Conservation (phyloP, 2,113 vertebrate species). For the Psettodes erumei region DNA sequence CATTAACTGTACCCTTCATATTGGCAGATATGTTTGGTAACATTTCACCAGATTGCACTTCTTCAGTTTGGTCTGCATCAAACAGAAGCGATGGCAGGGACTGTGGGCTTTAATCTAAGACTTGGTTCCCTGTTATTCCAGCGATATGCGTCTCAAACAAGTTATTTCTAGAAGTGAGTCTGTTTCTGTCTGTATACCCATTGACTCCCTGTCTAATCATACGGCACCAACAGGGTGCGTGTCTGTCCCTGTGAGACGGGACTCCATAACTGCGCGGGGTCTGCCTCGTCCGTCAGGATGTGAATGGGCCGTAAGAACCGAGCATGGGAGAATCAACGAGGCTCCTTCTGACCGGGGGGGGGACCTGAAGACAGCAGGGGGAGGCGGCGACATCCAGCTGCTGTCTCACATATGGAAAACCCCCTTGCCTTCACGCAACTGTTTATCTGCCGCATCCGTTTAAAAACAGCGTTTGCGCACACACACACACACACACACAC, state of each 20-base stretch:
- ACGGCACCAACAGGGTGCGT: not conserved
- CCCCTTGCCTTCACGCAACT: not conserved
- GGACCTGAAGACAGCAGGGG: not conserved
- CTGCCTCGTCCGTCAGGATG: constrained; percentile 3
- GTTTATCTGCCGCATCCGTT: constrained; percentile 12
- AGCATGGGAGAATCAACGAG: not conserved
- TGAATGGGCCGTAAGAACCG: not conserved
- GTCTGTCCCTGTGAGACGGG: not conserved
- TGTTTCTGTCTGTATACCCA: not conserved
- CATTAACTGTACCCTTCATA: not conserved
- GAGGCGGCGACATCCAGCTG: constrained; percentile 35
- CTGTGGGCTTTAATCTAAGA: not conserved
- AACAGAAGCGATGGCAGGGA: not conserved
- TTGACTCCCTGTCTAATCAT: too few species aligned
- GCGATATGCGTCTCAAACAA: not conserved
- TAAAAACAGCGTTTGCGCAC: constrained; percentile 5
- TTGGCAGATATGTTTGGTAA: not conserved
- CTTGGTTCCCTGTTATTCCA: not conserved
- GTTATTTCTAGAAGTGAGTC: not conserved
- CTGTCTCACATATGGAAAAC: not conserved
- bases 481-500: too few species aligned
- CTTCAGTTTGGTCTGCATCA: not conserved
- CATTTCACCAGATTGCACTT: not conserved
- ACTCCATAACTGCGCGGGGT: not conserved
- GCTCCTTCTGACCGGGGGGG: not conserved